These are phyloP conservation scores for Phocides pigmalion DNA, from an alignment of 1,140 invertebrate genomes.

Conservation along the genomic window DNA sequence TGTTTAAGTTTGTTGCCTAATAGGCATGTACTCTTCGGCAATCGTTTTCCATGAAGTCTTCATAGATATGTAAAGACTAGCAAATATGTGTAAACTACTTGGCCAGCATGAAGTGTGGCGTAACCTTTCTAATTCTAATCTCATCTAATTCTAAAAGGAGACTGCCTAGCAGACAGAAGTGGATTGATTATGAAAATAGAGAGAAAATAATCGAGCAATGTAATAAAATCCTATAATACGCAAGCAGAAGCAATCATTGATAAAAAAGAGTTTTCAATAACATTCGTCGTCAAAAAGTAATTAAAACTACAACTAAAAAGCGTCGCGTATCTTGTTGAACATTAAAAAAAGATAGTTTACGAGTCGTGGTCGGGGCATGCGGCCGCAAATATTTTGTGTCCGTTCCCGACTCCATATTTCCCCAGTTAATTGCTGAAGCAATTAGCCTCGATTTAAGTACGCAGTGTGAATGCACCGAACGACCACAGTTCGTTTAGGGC, in stretches of 20 bases:
- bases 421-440: conserved; percentile 56
- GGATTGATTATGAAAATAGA: too few relatives aligned
- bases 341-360: conserved; percentile 13
- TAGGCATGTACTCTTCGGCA: too few relatives aligned
- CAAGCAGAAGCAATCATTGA: background rate
- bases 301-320: background rate
- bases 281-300: background rate
- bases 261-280: background rate
- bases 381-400: conserved; percentile 44
- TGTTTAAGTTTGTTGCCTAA: too few relatives aligned
- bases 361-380: conserved; percentile 19
- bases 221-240: too few relatives aligned
- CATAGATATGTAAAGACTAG: too few relatives aligned
- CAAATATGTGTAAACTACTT: too few relatives aligned
- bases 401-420: conserved; percentile 45
- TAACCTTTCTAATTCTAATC: too few relatives aligned
- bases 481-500: conserved; percentile 25
- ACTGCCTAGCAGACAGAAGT: too few relatives aligned
- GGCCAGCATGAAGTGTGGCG: too few relatives aligned
- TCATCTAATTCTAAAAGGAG: too few relatives aligned
- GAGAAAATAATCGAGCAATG: too few relatives aligned
- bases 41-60: too few relatives aligned
- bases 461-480: conserved; percentile 45
- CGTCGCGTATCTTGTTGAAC: conserved; percentile 3
- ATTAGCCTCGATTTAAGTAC: conserved; percentile 58